phyloP scores from a whole-genome alignment of 2,888 invertebrate species.

The Proisotoma minuta region DNA sequence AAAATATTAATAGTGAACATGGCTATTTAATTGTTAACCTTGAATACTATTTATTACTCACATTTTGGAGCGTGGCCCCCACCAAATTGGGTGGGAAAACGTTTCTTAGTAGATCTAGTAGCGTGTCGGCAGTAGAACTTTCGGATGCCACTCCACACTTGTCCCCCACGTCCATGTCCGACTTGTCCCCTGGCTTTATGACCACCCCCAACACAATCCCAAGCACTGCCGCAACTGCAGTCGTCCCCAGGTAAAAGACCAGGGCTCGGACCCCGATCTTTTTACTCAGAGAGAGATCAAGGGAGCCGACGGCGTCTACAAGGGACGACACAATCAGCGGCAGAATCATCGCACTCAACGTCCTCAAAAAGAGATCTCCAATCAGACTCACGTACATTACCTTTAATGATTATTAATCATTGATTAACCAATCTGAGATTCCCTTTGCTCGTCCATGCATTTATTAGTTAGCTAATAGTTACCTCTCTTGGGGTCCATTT shows the following conservation, averaged over 20 bases:
- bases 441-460: no score
- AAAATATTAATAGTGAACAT: no score
- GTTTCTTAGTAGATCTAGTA: slow-evolving; percentile 72
- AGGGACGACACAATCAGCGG: slow-evolving; percentile 84
- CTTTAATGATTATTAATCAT: slow-evolving; percentile 50
- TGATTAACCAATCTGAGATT: not conserved
- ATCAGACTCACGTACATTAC: slow-evolving; percentile 91
- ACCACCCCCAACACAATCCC: slow-evolving; percentile 63
- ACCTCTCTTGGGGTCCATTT: not conserved
- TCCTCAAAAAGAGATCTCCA: slow-evolving; percentile 87
- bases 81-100: slow-evolving; percentile 52
- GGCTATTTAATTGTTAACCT: no score
- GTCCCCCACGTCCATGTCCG: slow-evolving; percentile 38
- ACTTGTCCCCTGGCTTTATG: slow-evolving; percentile 52
- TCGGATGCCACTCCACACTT: not conserved
- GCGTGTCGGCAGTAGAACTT: slow-evolving; percentile 63
- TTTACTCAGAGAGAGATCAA: slow-evolving; percentile 84
- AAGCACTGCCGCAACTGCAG: slow-evolving; percentile 81
- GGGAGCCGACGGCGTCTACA: slow-evolving; percentile 82
- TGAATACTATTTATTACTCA: not conserved
- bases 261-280: slow-evolving; percentile 80
- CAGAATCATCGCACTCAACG: slow-evolving; percentile 89
- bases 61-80: slow-evolving; percentile 34
- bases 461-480: not conserved
- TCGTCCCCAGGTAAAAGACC: slow-evolving; percentile 83